phyloP scores from a whole-genome alignment of 2,113 vertebrate species.

The Papio anubis region DNA sequence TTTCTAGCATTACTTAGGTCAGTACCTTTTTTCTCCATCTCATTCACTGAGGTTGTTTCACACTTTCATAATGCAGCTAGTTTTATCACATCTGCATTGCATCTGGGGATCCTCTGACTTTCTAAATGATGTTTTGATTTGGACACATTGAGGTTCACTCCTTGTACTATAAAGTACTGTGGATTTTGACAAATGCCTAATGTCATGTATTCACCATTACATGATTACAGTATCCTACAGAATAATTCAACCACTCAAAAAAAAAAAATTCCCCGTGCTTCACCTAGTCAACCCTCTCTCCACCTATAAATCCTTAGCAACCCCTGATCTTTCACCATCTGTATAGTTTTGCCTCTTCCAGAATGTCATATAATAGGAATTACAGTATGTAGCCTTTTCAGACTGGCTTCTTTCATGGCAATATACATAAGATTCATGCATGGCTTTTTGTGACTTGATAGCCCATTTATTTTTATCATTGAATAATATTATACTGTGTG shows the following conservation, averaged over 20 bases:
- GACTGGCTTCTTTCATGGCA: not conserved
- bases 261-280: not conserved
- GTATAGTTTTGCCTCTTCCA: not conserved
- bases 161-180: not conserved
- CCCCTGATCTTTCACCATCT: not conserved
- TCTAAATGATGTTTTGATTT: not conserved
- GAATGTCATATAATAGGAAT: not conserved
- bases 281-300: not conserved
- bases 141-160: not conserved
- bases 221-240: not conserved
- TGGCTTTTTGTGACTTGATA: not conserved
- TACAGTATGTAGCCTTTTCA: not conserved
- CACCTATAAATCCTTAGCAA: not conserved
- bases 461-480: not conserved
- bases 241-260: not conserved
- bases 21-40: not conserved
- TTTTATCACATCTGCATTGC: not conserved
- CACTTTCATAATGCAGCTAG: not conserved
- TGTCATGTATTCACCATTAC: not conserved
- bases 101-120: not conserved
- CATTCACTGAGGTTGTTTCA: not conserved
- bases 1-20: not conserved
- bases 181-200: conserved; percentile 24
- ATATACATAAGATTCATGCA: not conserved
- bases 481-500: not conserved